phyloP scores from a whole-genome alignment of 2,888 invertebrate species.

The Chrysolina oricalcia region DNA sequence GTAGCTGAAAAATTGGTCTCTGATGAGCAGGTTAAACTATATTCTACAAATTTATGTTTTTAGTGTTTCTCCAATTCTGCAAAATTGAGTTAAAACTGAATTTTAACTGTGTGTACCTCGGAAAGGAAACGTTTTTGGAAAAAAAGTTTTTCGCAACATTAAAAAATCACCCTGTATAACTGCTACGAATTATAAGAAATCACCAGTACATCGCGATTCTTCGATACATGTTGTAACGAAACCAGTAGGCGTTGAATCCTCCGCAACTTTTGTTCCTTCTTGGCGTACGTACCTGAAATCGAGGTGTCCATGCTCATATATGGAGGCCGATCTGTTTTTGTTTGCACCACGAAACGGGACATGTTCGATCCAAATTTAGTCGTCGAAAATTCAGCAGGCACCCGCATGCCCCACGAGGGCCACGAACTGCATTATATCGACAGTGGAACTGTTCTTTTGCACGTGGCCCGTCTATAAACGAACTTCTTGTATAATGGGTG shows the following conservation, averaged over 20 bases:
- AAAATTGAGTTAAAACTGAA: no score
- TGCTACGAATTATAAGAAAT: no score
- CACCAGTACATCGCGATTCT: no score
- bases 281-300: slow-evolving; percentile 23
- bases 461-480: slow-evolving; percentile 16
- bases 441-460: slow-evolving; percentile 2
- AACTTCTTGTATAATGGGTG: neutral
- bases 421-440: neutral
- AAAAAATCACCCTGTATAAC: no score
- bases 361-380: slow-evolving; percentile 9
- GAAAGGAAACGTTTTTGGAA: no score
- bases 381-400: slow-evolving; percentile 18
- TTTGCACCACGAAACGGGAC: slow-evolving; percentile 37
- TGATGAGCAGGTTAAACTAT: no score
- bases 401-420: neutral
- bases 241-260: neutral
- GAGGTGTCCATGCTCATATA: slow-evolving; percentile 31
- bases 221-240: no score
- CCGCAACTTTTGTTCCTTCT: neutral
- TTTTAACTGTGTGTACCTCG: no score
- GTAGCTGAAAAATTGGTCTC: no score
- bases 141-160: no score
- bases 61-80: no score
- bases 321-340: slow-evolving; percentile 37
- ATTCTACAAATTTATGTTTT: no score